Evolutionary conservation across 2,888 invertebrate species (phyloP).

Genomic region (Pseudoips prasinana): DNA sequence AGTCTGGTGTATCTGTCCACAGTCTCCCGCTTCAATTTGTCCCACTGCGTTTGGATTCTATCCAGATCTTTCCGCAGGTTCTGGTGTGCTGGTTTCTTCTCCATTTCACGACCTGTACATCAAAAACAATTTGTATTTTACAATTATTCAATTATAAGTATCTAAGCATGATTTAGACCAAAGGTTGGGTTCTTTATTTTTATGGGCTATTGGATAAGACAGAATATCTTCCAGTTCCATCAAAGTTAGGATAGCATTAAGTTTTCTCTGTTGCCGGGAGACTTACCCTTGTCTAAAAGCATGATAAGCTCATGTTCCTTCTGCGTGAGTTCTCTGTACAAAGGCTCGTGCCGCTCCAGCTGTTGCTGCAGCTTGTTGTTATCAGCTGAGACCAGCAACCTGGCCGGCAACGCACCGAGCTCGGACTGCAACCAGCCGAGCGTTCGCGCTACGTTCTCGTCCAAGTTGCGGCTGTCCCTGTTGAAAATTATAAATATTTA

Average conservation of each 20-base stretch:
- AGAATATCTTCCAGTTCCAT: too few relatives aligned
- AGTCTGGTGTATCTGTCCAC: conserved; percentile 92
- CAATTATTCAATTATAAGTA: too few relatives aligned
- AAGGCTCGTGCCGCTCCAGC: conserved; percentile 92
- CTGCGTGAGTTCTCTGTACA: conserved; percentile 93
- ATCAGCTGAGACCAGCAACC: conserved; percentile 93
- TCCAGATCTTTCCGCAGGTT: conserved; percentile 87
- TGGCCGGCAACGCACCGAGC: conserved; percentile 87
- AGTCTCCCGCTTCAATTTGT: conserved; percentile 93
- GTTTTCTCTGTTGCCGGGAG: too few relatives aligned
- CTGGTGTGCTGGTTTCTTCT: conserved; percentile 74
- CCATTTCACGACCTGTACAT: conserved; percentile 72
- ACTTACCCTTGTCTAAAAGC: conserved; percentile 92
- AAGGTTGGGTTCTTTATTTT: too few relatives aligned
- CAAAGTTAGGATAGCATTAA: too few relatives aligned
- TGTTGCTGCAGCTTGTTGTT: conserved; percentile 91
- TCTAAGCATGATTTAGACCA: too few relatives aligned
- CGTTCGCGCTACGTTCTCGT: conserved; percentile 93
- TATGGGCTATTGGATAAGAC: too few relatives aligned
- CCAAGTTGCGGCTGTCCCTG: conserved; percentile 94
- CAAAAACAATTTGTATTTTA: not conserved
- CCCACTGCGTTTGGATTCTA: conserved; percentile 95
- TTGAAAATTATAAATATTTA: too few relatives aligned
- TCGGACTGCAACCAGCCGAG: conserved; percentile 94
- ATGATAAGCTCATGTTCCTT: conserved; percentile 97